These are phyloP conservation scores for Drosophila busckii DNA, from an alignment of 1,140 invertebrate genomes.

Conservation along the genomic window DNA sequence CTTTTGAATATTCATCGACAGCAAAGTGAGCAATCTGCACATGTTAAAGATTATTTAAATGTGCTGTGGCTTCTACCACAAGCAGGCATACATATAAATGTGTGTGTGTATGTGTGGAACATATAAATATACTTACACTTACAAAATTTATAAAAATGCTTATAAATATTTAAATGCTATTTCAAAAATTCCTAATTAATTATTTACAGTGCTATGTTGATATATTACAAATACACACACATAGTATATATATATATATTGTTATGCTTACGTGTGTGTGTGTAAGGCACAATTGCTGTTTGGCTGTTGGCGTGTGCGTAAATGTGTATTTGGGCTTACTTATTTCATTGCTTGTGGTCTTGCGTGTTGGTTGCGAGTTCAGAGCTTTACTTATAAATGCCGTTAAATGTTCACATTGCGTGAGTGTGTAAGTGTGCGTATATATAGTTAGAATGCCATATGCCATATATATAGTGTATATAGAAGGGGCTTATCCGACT, in stretches of 20 bases:
- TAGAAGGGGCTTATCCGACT: too few species aligned
- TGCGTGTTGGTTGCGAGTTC: slow-evolving; percentile 31
- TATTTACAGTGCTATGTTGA: slow-evolving; percentile 42
- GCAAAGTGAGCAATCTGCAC: too few species aligned
- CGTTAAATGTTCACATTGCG: slow-evolving; percentile 33
- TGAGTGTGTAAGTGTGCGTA: not conserved
- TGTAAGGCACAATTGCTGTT: too few species aligned
- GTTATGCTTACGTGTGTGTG: too few species aligned
- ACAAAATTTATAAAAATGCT: slow-evolving; percentile 20
- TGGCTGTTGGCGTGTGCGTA: too few species aligned
- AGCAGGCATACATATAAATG: too few species aligned
- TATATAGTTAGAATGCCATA: slow-evolving; percentile 1
- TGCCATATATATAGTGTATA: not conserved
- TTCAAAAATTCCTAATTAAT: slow-evolving; percentile 41
- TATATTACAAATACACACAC: slow-evolving; percentile 19
- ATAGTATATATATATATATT: too few species aligned
- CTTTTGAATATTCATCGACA: too few species aligned
- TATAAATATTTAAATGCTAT: slow-evolving; percentile 46
- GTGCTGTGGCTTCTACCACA: too few species aligned
- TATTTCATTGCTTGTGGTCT: slow-evolving; percentile 18
- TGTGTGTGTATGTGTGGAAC: slow-evolving; percentile 2
- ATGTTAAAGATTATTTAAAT: too few species aligned
- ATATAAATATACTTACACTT: slow-evolving; percentile 5
- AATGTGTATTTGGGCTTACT: slow-evolving; percentile 8
- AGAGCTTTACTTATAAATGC: slow-evolving; percentile 27